Conservation (phyloP, 2,797 vertebrate species). For the Microhierax caerulescens region DNA sequence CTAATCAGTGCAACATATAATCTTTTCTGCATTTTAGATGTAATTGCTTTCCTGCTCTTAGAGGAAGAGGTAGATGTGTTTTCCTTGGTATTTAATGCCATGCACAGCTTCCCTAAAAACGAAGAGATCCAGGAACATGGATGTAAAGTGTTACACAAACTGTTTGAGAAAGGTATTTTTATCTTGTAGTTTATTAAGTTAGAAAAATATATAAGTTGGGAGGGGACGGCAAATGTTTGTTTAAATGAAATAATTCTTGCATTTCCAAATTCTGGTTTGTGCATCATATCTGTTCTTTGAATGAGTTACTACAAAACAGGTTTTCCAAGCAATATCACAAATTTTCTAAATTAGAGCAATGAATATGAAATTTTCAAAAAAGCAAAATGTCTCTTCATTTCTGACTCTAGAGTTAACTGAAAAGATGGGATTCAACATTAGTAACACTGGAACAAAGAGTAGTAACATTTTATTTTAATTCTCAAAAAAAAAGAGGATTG, state of each 20-base stretch:
- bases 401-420: background rate
- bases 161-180: constrained; percentile 87
- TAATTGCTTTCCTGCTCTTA: constrained; percentile 79
- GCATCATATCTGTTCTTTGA: background rate
- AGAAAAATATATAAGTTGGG: background rate
- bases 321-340: background rate
- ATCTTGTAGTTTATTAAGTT: background rate
- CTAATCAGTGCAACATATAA: background rate
- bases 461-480: background rate
- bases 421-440: background rate
- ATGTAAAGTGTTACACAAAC: constrained; percentile 82
- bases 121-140: constrained; percentile 90
- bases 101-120: constrained; percentile 82
- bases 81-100: constrained; percentile 84
- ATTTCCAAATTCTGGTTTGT: background rate
- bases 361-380: background rate
- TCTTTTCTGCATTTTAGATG: constrained; percentile 74
- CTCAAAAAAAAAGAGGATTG: background rate
- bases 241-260: background rate
- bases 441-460: background rate
- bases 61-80: constrained; percentile 90
- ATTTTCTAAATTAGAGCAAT: background rate
- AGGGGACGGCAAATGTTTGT: background rate
- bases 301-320: background rate
- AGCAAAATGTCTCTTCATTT: background rate